A percentile compares a stretch with the other conserved stretches of the same genome.
These are phyloP conservation scores for Cantharis nigra DNA, from an alignment of 2,888 invertebrate genomes.

Conservation along the genomic window DNA sequence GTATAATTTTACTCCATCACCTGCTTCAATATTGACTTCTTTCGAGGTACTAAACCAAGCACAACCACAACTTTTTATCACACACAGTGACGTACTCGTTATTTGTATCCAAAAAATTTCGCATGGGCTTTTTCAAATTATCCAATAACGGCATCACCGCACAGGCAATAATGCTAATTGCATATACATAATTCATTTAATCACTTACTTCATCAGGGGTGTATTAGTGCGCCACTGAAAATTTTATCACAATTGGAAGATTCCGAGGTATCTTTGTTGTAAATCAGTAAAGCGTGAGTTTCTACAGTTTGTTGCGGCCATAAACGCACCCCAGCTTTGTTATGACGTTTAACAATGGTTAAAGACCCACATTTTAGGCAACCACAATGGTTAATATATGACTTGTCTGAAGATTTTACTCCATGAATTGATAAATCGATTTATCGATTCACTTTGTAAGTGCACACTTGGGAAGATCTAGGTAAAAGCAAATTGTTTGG, in stretches of 20 bases:
- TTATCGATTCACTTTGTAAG: conserved; percentile 32
- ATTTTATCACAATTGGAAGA: conserved; percentile 21
- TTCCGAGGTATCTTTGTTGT: conserved; percentile 23
- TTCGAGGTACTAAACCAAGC: conserved; percentile 35
- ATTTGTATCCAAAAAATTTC: neutral
- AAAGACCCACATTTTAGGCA: conserved; percentile 46
- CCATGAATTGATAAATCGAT: conserved; percentile 36
- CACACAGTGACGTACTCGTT: conserved; percentile 14
- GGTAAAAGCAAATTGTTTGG: neutral
- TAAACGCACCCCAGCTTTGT: conserved; percentile 42
- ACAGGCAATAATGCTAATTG: neutral
- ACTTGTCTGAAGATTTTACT: conserved; percentile 33
- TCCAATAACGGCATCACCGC: neutral
- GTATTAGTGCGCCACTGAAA: conserved; percentile 32
- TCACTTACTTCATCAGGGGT: neutral
- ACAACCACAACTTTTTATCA: conserved; percentile 24
- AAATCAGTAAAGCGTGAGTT: conserved; percentile 39
- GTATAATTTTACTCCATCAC: conserved; percentile 33
- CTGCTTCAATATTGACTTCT: conserved; percentile 42
- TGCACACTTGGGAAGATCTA: neutral
- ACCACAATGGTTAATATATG: conserved; percentile 45
- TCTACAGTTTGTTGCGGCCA: conserved; percentile 43
- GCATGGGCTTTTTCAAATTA: neutral
- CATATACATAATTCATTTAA: neutral
- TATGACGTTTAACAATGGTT: conserved; percentile 41